Percentiles rank a stretch among this genome's conserved stretches.
phyloP scores from a whole-genome alignment of 2,888 invertebrate genomes.

The Cryptosula pallasiana region DNA sequence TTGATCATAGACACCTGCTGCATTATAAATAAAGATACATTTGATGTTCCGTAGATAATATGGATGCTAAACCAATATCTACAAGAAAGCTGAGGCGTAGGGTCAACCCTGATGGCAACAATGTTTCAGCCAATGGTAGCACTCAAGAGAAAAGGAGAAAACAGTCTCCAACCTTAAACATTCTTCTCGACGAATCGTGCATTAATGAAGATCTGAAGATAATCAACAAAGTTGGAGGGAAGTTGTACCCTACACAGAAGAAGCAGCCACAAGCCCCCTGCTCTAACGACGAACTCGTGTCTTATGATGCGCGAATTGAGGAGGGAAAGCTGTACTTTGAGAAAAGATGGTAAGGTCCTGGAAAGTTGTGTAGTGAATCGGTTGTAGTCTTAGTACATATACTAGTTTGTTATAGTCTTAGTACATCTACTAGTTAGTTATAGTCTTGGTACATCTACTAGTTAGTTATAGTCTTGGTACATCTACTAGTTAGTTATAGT shows the following conservation, averaged over 20 bases:
- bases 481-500: too few species aligned
- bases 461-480: too few species aligned
- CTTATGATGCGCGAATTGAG: constrained; percentile 76
- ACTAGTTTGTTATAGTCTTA: too few species aligned
- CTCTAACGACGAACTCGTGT: background rate
- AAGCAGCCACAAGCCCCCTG: background rate
- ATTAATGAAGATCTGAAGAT: constrained; percentile 78
- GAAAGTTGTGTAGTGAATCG: background rate
- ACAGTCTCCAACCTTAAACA: constrained; percentile 70
- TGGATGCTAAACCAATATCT: constrained; percentile 77
- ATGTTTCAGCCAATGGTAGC: background rate
- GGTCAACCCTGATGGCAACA: constrained; percentile 61
- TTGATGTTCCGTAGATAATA: constrained; percentile 46
- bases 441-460: too few species aligned
- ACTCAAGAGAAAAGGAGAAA: constrained; percentile 72
- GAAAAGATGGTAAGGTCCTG: constrained; percentile 68
- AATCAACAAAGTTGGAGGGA: constrained; percentile 60
- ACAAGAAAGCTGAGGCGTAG: constrained; percentile 84
- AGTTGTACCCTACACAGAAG: constrained; percentile 42
- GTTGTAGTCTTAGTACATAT: too few species aligned
- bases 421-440: too few species aligned
- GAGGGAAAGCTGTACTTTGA: constrained; percentile 90
- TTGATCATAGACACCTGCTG: too few species aligned
- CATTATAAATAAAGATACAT: too few species aligned
- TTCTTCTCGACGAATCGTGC: constrained; percentile 80